Base-by-base conservation (phyloP, 1,140 invertebrate genomes). In the Teleopsis dalmanni region DNA sequence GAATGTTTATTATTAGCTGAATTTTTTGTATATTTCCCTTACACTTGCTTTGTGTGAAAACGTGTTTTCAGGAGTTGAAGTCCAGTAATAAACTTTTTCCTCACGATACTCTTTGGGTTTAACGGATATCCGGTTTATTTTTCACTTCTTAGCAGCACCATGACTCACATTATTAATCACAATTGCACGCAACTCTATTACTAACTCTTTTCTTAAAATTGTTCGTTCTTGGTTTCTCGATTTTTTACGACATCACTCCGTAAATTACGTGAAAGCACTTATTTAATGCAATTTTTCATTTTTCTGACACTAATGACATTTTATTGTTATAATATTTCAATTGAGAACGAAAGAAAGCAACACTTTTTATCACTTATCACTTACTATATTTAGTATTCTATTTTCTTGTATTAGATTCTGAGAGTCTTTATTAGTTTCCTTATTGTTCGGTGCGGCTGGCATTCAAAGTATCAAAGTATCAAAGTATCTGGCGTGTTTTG, bases 271-370 rank as follows among this genome's bases (percentile, higher is more conserved):
- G 23, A 31, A 16, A 45, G 21, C 44, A 46, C 21, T 46, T 35
- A 18, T 43, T 25, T n/a, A 21, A 13, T 46, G 23, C 29, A 46
- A 46, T 48, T 38, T 29, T 48, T 48, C 36, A 26, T 48, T 48
- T 48, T 40, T 29, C 31, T 48, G 46, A 48, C 46, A 48, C 46
- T 48, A 48, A 48, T 48, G 46, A 48, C 46, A 48, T 38, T 48
- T 38, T 48, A 38, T 48, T 48, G 31, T 40, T 21, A 23, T 40
- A 29, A 23, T 48, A 48, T 43, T n/a, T n/a, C n/a, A n/a, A n/a
- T n/a, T n/a, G n/a, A n/a, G n/a, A n/a, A n/a, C n/a, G n/a, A n/a
- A n/a, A n/a, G n/a, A n/a, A n/a, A n/a, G n/a, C n/a, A n/a, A n/a
- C n/a, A n/a, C n/a, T n/a, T n/a, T n/a, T n/a, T n/a, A n/a, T n/a